Percentiles rank a stretch among this genome's conserved stretches.
These are phyloP conservation scores for Gymnothorax reevesii DNA, from an alignment of 2,797 vertebrate species.

Conservation along the genomic window DNA sequence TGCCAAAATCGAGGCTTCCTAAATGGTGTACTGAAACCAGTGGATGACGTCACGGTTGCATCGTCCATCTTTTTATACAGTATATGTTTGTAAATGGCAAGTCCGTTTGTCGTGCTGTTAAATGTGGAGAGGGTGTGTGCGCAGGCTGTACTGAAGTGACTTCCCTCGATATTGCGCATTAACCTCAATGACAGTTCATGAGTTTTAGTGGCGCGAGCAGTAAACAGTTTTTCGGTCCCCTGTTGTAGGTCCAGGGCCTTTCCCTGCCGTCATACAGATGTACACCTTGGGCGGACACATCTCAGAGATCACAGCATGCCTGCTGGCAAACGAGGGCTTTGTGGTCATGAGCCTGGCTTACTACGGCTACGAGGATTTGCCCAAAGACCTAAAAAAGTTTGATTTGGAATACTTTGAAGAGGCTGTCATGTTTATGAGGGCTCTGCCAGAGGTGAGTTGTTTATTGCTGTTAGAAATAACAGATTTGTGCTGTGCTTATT, in stretches of 20 bases:
- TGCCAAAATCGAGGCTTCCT: no score
- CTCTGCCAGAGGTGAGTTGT: constrained; percentile 61
- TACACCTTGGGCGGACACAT: constrained; percentile 77
- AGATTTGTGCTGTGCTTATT: no score
- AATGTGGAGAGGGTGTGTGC: not conserved
- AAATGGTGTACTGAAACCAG: no score
- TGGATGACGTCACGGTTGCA: no score
- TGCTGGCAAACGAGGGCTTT: constrained; percentile 82
- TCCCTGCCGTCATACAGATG: constrained; percentile 84
- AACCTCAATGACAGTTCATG: not conserved
- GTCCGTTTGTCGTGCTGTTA: not conserved
- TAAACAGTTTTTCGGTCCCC: not conserved
- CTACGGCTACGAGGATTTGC: constrained; percentile 76
- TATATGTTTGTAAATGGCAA: not conserved
- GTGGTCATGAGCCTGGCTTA: constrained; percentile 82
- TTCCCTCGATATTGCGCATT: not conserved
- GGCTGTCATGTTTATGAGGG: constrained; percentile 76
- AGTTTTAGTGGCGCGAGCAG: not conserved
- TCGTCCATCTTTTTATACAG: no score
- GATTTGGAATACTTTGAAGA: constrained; percentile 89
- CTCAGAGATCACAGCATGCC: constrained; percentile 79
- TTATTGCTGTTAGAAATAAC: not conserved
- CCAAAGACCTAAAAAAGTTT: constrained; percentile 57
- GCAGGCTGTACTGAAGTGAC: not conserved
- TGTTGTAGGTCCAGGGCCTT: constrained; percentile 72